Evolutionary conservation across 1,140 invertebrate genomes (phyloP).

Genomic region (Drosophila ercepeae): DNA sequence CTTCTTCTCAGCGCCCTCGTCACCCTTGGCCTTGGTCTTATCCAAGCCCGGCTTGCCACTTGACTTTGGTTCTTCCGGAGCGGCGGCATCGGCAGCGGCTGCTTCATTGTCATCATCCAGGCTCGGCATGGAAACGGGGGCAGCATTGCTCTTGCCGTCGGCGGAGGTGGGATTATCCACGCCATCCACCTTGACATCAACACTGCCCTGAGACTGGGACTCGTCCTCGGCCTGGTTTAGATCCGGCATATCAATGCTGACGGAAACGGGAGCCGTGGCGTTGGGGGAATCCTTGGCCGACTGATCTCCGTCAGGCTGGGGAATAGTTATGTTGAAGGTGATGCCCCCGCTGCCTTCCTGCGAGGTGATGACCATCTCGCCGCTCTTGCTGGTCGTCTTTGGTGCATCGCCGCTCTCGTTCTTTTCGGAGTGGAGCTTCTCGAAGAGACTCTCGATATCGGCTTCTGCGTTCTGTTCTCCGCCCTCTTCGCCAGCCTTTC

Average conservation of each 20-base stretch:
- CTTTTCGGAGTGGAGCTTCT: slow-evolving; percentile 83
- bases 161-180: slow-evolving; percentile 23
- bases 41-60: slow-evolving; percentile 26
- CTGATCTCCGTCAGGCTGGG: slow-evolving; percentile 70
- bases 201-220: slow-evolving; percentile 62
- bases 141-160: slow-evolving; percentile 54
- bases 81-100: slow-evolving; percentile 38
- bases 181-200: slow-evolving; percentile 40
- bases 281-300: slow-evolving; percentile 62
- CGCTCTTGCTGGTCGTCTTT: slow-evolving; percentile 39
- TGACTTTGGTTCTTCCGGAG: slow-evolving; percentile 45
- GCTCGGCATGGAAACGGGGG: slow-evolving; percentile 83
- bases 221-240: slow-evolving; percentile 80
- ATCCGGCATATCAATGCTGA: slow-evolving; percentile 82
- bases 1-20: slow-evolving; percentile 48
- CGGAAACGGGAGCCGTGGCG: slow-evolving; percentile 69
- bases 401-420: slow-evolving; percentile 52
- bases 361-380: slow-evolving; percentile 81
- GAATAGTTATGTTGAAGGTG: slow-evolving; percentile 83
- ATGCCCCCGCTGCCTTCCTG: slow-evolving; percentile 80
- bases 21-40: slow-evolving; percentile 38
- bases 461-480: slow-evolving; percentile 68
- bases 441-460: slow-evolving; percentile 83
- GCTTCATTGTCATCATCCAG: slow-evolving; percentile 81
- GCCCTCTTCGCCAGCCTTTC: slow-evolving; percentile 35